Base-by-base conservation (phyloP, 1,140 invertebrate genomes). In the Helicorthomorpha holstii region DNA sequence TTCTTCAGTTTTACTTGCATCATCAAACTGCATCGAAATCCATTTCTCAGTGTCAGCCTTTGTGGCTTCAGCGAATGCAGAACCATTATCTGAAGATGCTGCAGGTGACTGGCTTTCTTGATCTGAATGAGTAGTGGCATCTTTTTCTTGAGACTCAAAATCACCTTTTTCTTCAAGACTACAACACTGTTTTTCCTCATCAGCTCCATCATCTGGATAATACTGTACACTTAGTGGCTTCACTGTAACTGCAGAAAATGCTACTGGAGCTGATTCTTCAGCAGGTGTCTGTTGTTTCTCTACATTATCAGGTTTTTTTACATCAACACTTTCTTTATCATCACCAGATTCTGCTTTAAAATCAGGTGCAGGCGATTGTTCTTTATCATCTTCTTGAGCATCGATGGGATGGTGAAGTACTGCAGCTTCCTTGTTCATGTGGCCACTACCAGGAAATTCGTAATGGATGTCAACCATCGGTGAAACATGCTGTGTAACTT, bases 11-110 rank as follows among this genome's bases (percentile, higher is more conserved):
- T n/a, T n/a, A n/a, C n/a, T n/a, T n/a, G n/a, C n/a, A n/a, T 75
- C 76, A 56, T 78, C 75, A 57, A 88, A 83, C 57, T 89, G 84
- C 78, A 86, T 84, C 66, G 88, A 84, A 46, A 88, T 80, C 86
- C 86, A 90, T 52, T 83, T 82, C 61, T 85, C 85, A 49, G 82
- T 80, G 3, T 79, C 68, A 49, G 78, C 74, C 54, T 59, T 57
- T 21, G 56, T 51, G 42, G 46, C 45, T 22, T 42, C 50, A 22
- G 50, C 54, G n/a, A 50, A 38, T 4, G 58, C 56, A 27, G 52
- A 53, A 38, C 52, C 49, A 34, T 55, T 52, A 42, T 57, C 49
- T 44, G 67, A 63, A 48, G 64, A 57, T 24, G 64, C 66, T 56
- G 64, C 67, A 22, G 63, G 26, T 4, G 29, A 23, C 57, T 59